Evolutionary conservation across 2,888 invertebrate species (phyloP), one percentile per base, ranked within the genome.

Genomic region (Ferdinandea cuprea): DNA sequence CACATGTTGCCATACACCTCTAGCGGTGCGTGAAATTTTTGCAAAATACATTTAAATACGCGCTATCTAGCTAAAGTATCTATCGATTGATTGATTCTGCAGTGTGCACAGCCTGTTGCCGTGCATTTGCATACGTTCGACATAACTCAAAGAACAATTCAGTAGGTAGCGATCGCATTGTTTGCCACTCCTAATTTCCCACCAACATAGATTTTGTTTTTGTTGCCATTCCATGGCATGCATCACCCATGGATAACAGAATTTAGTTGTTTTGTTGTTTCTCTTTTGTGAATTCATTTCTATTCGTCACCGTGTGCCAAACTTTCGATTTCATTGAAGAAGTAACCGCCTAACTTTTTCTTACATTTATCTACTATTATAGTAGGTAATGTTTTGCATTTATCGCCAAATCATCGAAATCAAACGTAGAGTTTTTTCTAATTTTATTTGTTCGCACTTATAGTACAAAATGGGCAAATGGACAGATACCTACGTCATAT

Each of bases 261-360:
- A 72, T 61, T 59, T 58, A 25, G 56, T 56, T 56, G 21, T 15
- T 28, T 28, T 6, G 40, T 17, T 35, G 21, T 25, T 21, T 3
- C 13, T n/a, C 17, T 8, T 2, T 37, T 15, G 15, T 8, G n/a
- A 52, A 42, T 35, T 65, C 30, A 44, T 65, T 71, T 58, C 50
- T 52, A 63, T 69, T 58, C 58, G 65, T 40, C 30, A 11, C 8
- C 21, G 15, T n/a, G 61, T 50, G 65, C 71, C 71, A 77, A 54
- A 77, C 81, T 81, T 81, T 81, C 81, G 35, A 77, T 81, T 81
- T 81, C 81, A 81, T 81, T 81, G 65, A 77, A n/a, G 19, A 65
- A 77, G 32, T 44, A n/a, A n/a, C 13, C 37, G 9, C 28, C 6
- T 35, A 2, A 1, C n/a, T 28, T 50, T 30, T 63, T 65, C 48